Evolutionary conservation across 2,797 vertebrate species (phyloP).

Genomic region (Antrozous pallidus): DNA sequence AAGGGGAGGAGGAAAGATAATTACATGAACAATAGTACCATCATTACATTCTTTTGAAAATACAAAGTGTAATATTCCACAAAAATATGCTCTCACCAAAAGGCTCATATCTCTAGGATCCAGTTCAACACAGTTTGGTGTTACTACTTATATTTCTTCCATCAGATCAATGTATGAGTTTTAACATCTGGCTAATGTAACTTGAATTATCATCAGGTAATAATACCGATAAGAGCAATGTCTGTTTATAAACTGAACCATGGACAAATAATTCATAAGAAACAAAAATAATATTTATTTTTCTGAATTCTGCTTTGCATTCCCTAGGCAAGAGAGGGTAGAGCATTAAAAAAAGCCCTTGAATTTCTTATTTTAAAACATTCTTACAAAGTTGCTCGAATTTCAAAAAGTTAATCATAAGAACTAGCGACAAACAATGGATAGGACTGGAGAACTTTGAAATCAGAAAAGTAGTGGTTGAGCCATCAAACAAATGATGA

Average conservation of each 20-base stretch:
- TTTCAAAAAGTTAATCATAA: constrained; percentile 35
- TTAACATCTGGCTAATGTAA: constrained; percentile 37
- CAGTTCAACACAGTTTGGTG: neutral
- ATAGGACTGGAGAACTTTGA: neutral
- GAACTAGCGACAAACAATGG: constrained; percentile 25
- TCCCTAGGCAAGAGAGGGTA: neutral
- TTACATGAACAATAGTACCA: constrained; percentile 8
- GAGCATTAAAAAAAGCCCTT: neutral
- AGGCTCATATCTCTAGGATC: neutral
- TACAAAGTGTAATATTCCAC: neutral
- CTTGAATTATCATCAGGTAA: constrained; percentile 26
- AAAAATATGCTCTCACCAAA: constrained; percentile 32
- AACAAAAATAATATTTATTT: constrained; percentile 20
- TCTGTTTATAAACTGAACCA: constrained; percentile 39
- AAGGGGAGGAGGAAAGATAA: constrained; percentile 35
- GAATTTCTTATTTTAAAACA: constrained; percentile 48
- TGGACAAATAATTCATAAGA: neutral
- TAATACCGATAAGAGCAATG: neutral
- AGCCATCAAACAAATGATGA: constrained; percentile 34
- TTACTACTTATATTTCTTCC: neutral
- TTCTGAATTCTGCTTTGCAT: constrained; percentile 25
- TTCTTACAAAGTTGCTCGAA: constrained; percentile 17
- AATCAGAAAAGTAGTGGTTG: constrained; percentile 44
- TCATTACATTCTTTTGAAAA: constrained; percentile 27
- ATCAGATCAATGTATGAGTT: constrained; percentile 16